Conservation (phyloP, 1,140 invertebrate species). For the Pteromalus puparum region DNA sequence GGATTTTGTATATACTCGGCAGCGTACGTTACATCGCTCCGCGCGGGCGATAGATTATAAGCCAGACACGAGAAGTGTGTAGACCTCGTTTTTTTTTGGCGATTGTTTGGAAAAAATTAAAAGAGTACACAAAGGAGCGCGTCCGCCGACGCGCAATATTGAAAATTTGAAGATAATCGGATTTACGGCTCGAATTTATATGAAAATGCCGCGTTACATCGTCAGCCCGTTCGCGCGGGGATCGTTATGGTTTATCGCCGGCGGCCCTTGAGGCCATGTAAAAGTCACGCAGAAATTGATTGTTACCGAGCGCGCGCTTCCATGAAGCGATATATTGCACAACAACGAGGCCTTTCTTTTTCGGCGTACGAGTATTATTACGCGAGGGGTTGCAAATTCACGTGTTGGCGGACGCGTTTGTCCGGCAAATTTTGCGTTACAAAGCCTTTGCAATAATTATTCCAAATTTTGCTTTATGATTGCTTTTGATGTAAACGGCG, state of each 20-base stretch:
- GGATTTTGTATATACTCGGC: conserved; percentile 22
- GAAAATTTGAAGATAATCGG: conserved; percentile 45
- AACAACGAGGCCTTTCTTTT: conserved; percentile 7
- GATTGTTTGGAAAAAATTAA: background rate
- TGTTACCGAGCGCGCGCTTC: conserved; percentile 29
- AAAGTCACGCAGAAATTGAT: conserved; percentile 46
- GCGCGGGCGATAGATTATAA: background rate
- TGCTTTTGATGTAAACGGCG: conserved; percentile 21
- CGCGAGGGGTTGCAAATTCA: conserved; percentile 34
- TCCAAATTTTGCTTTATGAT: conserved; percentile 37
- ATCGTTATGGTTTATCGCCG: conserved; percentile 29
- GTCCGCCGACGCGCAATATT: background rate
- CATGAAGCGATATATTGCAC: background rate
- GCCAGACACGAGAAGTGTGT: too few relatives aligned
- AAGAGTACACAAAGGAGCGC: background rate
- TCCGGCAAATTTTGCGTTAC: conserved; percentile 26
- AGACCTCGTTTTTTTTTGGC: background rate
- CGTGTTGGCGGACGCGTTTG: background rate
- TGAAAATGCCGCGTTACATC: conserved; percentile 51
- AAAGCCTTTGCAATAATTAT: conserved; percentile 41
- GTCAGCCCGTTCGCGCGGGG: background rate
- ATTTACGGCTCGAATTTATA: conserved; percentile 50
- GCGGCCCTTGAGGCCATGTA: conserved; percentile 11
- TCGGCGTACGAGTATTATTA: conserved; percentile 19
- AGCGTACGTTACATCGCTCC: conserved; percentile 12